Evolutionary conservation across 2,888 invertebrate genomes (phyloP).

Genomic region (Kuschelorhynchus macadamiae): DNA sequence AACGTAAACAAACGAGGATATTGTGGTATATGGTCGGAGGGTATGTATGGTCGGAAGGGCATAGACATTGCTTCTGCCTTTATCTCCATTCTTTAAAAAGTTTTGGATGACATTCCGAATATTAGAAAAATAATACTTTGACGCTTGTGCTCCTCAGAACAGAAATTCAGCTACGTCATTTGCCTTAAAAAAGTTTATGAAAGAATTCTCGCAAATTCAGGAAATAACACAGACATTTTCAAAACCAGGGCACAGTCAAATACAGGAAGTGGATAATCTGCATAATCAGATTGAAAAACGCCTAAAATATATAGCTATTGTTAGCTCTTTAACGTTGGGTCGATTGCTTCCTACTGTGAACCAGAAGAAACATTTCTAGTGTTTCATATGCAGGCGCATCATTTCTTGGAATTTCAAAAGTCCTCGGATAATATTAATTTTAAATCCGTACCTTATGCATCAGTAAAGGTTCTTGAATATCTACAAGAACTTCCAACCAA

Average conservation of each 20-base stretch:
- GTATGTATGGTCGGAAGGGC: constrained; percentile 1
- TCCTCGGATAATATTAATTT: too few species aligned
- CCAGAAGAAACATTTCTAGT: neutral
- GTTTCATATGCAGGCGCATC: neutral
- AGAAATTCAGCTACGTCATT: constrained; percentile 25
- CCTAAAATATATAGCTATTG: neutral
- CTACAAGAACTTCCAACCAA: neutral
- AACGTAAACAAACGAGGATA: neutral
- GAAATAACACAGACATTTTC: too few species aligned
- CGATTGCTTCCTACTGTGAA: neutral
- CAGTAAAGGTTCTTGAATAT: neutral
- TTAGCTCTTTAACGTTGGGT: neutral
- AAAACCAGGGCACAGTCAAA: neutral
- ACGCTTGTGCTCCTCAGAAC: constrained; percentile 51
- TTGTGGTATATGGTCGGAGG: constrained; percentile 1
- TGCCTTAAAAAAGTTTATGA: neutral
- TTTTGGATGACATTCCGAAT: neutral
- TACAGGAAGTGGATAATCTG: constrained; percentile 7
- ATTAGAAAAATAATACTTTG: constrained; percentile 35
- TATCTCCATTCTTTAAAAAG: neutral
- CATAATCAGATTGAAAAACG: constrained; percentile 4
- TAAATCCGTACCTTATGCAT: neutral
- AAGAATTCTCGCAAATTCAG: too few species aligned
- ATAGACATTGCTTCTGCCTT: constrained; percentile 5
- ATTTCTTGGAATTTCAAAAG: too few species aligned